A percentile compares a stretch with the other conserved stretches of the same genome.
Evolutionary conservation across 2,888 invertebrate species (phyloP).

Genomic region (Tribolium freemani): DNA sequence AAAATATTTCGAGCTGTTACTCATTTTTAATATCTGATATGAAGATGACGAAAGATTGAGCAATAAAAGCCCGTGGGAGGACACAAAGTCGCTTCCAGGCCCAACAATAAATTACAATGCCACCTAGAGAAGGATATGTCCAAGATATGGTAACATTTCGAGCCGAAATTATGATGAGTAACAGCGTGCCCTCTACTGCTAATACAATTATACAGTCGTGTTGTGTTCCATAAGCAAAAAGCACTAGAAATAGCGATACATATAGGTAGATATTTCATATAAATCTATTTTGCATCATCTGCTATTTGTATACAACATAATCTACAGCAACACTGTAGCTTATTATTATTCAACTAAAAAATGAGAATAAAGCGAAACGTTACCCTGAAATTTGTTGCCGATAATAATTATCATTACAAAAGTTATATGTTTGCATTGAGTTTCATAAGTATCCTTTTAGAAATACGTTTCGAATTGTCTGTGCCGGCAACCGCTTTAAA

Average conservation of each 20-base stretch:
- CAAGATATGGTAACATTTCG: constrained; percentile 55
- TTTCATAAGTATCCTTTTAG: constrained; percentile 47
- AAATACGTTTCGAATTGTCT: constrained; percentile 38
- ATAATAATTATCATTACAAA: constrained; percentile 49
- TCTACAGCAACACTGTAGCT: constrained; percentile 40
- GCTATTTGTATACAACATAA: constrained; percentile 41
- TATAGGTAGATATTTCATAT: constrained; percentile 58
- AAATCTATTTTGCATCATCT: constrained; percentile 53
- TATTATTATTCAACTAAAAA: constrained; percentile 30
- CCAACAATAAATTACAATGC: constrained; percentile 38
- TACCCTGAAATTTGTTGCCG: constrained; percentile 64
- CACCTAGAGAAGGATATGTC: constrained; percentile 54
- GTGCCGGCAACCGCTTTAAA: constrained; percentile 44
- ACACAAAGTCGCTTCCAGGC: background rate
- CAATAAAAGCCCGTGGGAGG: constrained; percentile 47
- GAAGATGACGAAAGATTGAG: constrained; percentile 52
- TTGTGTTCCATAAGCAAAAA: constrained; percentile 68
- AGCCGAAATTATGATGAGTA: constrained; percentile 57
- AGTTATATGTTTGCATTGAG: constrained; percentile 48
- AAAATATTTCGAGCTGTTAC: constrained; percentile 63
- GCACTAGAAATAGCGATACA: constrained; percentile 66
- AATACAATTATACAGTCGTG: constrained; percentile 67
- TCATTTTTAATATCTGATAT: constrained; percentile 50
- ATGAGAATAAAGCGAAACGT: constrained; percentile 49
- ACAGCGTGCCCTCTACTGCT: constrained; percentile 64